Evolutionary conservation across 2,113 vertebrate species (phyloP), one percentile per base, ranked within the genome.

Genomic region (Chionomys nivalis): DNA sequence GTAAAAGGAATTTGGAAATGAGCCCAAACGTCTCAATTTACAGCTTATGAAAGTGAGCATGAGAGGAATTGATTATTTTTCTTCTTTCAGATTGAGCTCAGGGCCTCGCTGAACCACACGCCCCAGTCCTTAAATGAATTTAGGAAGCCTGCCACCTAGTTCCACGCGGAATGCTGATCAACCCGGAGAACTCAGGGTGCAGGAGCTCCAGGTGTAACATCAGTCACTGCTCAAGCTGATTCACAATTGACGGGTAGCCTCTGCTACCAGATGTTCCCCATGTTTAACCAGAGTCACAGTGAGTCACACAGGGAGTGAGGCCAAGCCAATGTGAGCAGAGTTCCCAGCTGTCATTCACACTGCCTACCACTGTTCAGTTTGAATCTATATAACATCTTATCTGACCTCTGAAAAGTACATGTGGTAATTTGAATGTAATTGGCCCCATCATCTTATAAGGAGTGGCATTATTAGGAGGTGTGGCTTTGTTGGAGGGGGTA

Each of bases 1-100:
- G 31, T 52, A 87, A 96, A 87, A 86, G 7, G 1, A 23, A 39
- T 87, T 81, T 85, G 42, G 65, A 90, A 81, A 90, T 92, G 76
- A 61, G 2, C 87, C 33, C 28, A 85, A 82, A 94, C 31, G 66
- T 58, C 9, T 85, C 58, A 73, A 90, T 87, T 94, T 95, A 78
- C 61, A 73, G 75, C 72, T 55, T 61, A 93, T 63, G 24, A 85
- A 94, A 72, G n/a, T 23, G 24, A 94, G 13, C 12, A 61, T 55
- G 21, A 49, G 73, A 70, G 61, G 83, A 97, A 85, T 72, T 61
- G 68, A 85, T 31, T 47, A 61, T 61, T 90, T 65, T 77, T 49
- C 14, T 47, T 47, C 39, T 55, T 77, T 31, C 1, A 21, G 55
- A 63, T 65, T 78, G 31, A 77, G 19, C 42, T 36, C 73, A 65